Evolutionary conservation across 2,888 invertebrate species (phyloP).

Genomic region (Temnothorax unifasciatus): DNA sequence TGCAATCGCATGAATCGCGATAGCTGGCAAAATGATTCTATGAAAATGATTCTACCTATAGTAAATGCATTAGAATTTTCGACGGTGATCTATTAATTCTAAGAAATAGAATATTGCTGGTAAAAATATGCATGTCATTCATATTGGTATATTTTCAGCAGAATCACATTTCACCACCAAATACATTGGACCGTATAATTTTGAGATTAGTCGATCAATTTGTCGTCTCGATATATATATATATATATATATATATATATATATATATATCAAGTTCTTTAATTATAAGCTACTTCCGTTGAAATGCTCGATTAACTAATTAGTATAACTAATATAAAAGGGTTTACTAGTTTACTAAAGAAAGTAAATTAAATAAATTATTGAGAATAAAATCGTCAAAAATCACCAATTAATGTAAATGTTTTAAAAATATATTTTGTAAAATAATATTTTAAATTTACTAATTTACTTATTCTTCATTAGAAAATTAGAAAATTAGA

Average conservation of each 20-base stretch:
- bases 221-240: neutral
- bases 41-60: slow-evolving; percentile 62
- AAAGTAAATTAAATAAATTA: neutral
- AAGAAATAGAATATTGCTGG: slow-evolving; percentile 59
- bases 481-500: neutral
- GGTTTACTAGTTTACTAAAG: neutral
- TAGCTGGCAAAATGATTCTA: slow-evolving; percentile 73
- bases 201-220: neutral
- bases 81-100: slow-evolving; percentile 68
- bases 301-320: neutral
- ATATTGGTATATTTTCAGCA: neutral
- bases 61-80: slow-evolving; percentile 69
- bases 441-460: neutral
- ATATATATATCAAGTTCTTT: neutral
- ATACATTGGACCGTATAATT: neutral
- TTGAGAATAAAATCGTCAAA: neutral
- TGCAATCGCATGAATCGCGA: slow-evolving; percentile 60
- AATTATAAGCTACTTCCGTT: neutral
- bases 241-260: too few relatives aligned
- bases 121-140: neutral
- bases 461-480: neutral
- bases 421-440: neutral
- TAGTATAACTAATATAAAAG: too few relatives aligned
- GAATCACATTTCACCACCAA: neutral
- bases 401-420: neutral